Evolutionary conservation across 2,113 vertebrate genomes (phyloP).

Genomic region (Bos taurus): DNA sequence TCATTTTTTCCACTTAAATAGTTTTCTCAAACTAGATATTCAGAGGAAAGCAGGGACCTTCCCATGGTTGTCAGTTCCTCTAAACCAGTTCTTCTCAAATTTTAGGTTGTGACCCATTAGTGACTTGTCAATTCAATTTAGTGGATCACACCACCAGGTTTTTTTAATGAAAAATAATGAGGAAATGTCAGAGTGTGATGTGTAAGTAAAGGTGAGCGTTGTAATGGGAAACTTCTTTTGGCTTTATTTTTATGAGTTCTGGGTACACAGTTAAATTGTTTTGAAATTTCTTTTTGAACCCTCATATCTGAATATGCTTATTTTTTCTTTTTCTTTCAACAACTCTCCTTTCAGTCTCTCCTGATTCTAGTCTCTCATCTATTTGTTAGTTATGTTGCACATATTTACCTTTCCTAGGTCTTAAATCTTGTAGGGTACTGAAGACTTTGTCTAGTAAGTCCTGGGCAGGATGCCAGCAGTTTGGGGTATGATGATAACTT

Average conservation of each 20-base stretch:
- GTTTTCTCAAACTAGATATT: conserved; percentile 19
- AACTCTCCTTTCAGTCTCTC: not conserved
- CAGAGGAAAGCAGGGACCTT: not conserved
- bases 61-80: not conserved
- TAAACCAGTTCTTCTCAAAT: not conserved
- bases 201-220: not conserved
- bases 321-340: not conserved
- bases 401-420: not conserved
- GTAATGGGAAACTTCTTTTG: not conserved
- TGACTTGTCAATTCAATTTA: conserved; percentile 28
- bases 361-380: not conserved
- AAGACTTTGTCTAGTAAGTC: not conserved
- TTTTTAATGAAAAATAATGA: not conserved
- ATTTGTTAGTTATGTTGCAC: not conserved
- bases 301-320: not conserved
- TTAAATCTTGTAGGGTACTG: not conserved
- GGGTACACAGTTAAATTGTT: not conserved
- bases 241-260: not conserved
- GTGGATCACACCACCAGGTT: not conserved
- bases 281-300: not conserved
- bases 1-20: not conserved
- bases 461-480: not conserved
- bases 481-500: conserved; percentile 11
- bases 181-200: not conserved
- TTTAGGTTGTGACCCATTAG: conserved; percentile 1